A percentile compares a stretch with the other conserved stretches of the same genome.
Evolutionary conservation across 1,140 invertebrate genomes (phyloP).

Genomic region (Sinonovacula constricta): DNA sequence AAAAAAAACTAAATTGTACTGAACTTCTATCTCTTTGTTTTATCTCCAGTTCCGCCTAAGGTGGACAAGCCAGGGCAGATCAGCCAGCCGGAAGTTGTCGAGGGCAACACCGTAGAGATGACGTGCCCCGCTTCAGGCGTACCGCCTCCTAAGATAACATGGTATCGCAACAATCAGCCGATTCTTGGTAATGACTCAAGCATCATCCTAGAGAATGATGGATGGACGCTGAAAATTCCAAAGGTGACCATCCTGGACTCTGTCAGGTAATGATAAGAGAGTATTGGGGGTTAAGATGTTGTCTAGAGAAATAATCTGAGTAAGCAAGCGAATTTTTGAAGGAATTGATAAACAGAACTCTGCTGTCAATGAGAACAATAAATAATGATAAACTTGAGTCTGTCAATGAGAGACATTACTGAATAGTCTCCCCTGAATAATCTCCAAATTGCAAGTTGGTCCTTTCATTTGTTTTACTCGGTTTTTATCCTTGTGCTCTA

Average conservation of each 20-base stretch:
- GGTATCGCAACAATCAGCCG: slow-evolving; percentile 70
- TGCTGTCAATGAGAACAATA: neutral
- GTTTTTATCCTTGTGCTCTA: too few species aligned
- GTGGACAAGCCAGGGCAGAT: slow-evolving; percentile 65
- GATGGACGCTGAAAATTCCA: slow-evolving; percentile 64
- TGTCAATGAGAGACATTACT: neutral
- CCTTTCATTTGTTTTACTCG: too few species aligned
- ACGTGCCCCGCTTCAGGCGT: slow-evolving; percentile 78
- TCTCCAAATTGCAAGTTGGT: too few species aligned
- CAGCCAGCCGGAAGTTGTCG: slow-evolving; percentile 63
- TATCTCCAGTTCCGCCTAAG: slow-evolving; percentile 69
- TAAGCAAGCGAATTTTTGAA: neutral
- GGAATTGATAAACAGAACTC: neutral
- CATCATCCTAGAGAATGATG: slow-evolving; percentile 60
- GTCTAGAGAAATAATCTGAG: neutral
- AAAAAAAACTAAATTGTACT: neutral
- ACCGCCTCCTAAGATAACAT: slow-evolving; percentile 77
- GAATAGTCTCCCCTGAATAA: too few species aligned
- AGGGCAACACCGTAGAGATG: slow-evolving; percentile 68
- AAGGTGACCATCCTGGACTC: slow-evolving; percentile 63
- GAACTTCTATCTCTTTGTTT: slow-evolving; percentile 4
- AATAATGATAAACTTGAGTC: neutral
- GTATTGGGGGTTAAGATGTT: neutral
- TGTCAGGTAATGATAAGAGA: slow-evolving; percentile 73
- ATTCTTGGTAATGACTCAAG: slow-evolving; percentile 61